Evolutionary conservation across 2,113 vertebrate species (phyloP).

Genomic region (Labeo rohita): DNA sequence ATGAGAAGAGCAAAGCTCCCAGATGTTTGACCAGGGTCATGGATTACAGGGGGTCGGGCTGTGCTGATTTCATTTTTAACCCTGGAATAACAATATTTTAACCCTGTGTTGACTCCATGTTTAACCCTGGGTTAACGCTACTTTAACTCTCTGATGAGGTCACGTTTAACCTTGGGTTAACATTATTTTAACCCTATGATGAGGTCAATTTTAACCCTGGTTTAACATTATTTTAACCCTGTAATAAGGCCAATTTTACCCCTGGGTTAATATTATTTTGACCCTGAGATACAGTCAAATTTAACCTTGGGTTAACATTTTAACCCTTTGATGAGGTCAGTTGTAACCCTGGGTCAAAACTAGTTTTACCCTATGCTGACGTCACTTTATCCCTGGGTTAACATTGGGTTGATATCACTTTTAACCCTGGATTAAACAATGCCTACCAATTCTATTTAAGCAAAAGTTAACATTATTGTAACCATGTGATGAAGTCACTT

Average conservation of each 20-base stretch:
- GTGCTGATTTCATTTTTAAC: background rate
- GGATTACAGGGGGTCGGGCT: conserved; percentile 54
- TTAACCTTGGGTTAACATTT: background rate
- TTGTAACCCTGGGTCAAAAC: background rate
- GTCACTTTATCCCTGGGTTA: background rate
- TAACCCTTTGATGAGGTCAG: background rate
- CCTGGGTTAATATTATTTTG: background rate
- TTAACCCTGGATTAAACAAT: background rate
- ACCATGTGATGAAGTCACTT: no score
- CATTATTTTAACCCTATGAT: background rate
- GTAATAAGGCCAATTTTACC: background rate
- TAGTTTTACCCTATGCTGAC: background rate
- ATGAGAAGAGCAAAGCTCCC: conserved; percentile 49
- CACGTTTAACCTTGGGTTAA: background rate
- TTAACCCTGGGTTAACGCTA: background rate
- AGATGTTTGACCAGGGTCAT: conserved; percentile 72
- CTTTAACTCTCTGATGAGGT: background rate
- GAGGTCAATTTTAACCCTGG: background rate
- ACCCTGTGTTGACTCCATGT: background rate
- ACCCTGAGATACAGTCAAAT: no score
- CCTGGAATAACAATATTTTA: background rate
- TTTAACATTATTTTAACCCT: background rate
- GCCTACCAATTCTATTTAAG: no score
- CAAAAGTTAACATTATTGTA: no score
- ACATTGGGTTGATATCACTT: background rate